These are phyloP conservation scores for Sinosuthora webbiana DNA, from an alignment of 2,113 vertebrate species.

Conservation along the genomic window DNA sequence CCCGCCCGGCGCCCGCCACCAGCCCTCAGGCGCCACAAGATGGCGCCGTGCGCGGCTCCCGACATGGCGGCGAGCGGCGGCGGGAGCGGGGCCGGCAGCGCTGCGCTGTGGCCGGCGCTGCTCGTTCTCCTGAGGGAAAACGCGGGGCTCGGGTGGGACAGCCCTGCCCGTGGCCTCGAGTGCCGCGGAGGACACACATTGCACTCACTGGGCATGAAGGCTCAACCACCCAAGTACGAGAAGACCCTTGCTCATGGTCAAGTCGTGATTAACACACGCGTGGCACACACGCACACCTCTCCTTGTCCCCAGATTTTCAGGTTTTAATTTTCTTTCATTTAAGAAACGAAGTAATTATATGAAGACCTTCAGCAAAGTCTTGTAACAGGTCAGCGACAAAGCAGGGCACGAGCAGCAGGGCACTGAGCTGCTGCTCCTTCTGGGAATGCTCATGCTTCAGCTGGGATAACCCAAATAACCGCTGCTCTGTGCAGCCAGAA, in stretches of 20 bases:
- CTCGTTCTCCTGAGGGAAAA: background rate
- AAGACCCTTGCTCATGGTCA: background rate
- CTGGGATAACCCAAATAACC: background rate
- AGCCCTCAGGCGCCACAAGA: background rate
- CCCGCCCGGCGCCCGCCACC: background rate
- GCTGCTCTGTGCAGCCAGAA: background rate
- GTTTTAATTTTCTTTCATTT: background rate
- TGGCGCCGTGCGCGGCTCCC: background rate
- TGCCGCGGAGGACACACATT: background rate
- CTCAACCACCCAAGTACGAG: rapidly evolving
- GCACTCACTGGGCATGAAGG: rapidly evolving
- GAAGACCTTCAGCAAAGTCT: background rate
- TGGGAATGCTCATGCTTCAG: rapidly evolving
- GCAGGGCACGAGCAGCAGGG: background rate
- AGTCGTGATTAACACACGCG: no score
- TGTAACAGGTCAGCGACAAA: background rate
- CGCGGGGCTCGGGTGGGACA: background rate
- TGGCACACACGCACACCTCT: background rate
- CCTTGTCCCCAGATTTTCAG: background rate
- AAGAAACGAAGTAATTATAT: background rate
- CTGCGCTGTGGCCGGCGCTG: rapidly evolving
- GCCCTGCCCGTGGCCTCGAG: background rate
- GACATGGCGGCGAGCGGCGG: background rate
- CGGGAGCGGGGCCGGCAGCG: rapidly evolving
- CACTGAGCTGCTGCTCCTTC: background rate